Evolutionary conservation across 2,797 vertebrate genomes (phyloP).

Genomic region (Heterohyrax brucei): DNA sequence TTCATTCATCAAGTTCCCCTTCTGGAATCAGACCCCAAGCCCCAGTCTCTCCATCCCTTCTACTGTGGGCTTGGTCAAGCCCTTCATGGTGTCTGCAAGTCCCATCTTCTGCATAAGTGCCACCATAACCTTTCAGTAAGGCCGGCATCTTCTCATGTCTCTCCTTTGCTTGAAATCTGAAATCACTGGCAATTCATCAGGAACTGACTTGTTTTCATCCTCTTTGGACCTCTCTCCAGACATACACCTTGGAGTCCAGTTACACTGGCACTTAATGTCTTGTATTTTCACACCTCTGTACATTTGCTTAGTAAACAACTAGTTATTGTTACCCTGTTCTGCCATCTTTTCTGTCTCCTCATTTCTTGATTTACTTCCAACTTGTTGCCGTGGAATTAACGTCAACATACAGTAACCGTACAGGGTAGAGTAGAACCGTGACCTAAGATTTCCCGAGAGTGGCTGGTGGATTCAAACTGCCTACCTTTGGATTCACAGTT

Average conservation of each 20-base stretch:
- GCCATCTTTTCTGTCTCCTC: background rate
- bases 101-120: background rate
- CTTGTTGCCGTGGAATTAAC: too few relatives aligned
- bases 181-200: background rate
- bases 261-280: background rate
- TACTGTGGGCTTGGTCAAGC: background rate
- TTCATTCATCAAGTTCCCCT: background rate
- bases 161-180: background rate
- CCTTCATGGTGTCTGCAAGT: accelerated
- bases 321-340: background rate
- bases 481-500: too few relatives aligned
- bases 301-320: background rate
- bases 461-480: too few relatives aligned
- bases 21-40: background rate
- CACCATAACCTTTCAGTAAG: background rate
- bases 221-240: background rate
- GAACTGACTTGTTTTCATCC: background rate
- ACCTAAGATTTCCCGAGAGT: too few relatives aligned
- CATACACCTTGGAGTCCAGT: background rate
- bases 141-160: background rate
- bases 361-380: background rate
- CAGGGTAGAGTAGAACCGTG: too few relatives aligned
- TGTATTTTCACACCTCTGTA: background rate
- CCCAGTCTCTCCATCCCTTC: background rate
- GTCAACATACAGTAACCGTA: too few relatives aligned